A percentile compares a stretch with the other conserved stretches of the same genome.
phyloP scores from a whole-genome alignment of 2,113 vertebrate species.

The Potamarius usumacintae region DNA sequence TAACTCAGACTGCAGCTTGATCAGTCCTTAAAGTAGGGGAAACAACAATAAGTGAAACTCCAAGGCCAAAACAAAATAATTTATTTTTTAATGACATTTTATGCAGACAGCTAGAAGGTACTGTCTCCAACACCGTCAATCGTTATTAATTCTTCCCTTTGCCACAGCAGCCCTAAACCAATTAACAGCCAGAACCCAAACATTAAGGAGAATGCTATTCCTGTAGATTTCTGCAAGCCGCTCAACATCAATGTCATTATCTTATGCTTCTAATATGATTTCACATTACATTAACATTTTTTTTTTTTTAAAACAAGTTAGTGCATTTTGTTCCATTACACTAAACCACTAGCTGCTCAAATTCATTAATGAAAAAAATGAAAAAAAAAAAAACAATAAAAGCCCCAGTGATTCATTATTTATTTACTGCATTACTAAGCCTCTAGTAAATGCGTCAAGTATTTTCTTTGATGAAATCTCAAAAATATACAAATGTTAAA shows the following conservation, averaged over 20 bases:
- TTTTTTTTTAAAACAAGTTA: conserved; percentile 72
- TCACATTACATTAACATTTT: conserved; percentile 73
- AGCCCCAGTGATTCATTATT: conserved; percentile 75
- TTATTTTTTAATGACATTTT: conserved; percentile 79
- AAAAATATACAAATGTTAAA: conserved; percentile 70
- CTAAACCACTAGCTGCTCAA: conserved; percentile 78
- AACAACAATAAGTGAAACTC: conserved; percentile 51
- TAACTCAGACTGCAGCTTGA: not conserved
- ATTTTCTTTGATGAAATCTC: conserved; percentile 68
- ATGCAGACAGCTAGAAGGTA: conserved; percentile 75
- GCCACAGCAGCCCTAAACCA: conserved; percentile 71
- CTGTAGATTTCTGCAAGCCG: conserved; percentile 71
- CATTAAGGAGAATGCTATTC: conserved; percentile 59
- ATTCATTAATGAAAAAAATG: conserved; percentile 66
- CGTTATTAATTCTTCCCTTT: conserved; percentile 66
- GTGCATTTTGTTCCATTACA: conserved; percentile 77
- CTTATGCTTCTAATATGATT: conserved; percentile 74
- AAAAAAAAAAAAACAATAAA: conserved; percentile 54
- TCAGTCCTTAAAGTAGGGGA: not conserved
- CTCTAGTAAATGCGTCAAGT: conserved; percentile 74
- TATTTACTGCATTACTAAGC: conserved; percentile 71
- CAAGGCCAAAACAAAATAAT: conserved; percentile 81
- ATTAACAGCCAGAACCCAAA: conserved; percentile 68
- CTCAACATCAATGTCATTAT: conserved; percentile 69
- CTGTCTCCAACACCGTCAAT: conserved; percentile 78